Evolutionary conservation across 2,113 vertebrate species (phyloP), one percentile per base, ranked within the genome.

Genomic region (Zosterops lateralis): DNA sequence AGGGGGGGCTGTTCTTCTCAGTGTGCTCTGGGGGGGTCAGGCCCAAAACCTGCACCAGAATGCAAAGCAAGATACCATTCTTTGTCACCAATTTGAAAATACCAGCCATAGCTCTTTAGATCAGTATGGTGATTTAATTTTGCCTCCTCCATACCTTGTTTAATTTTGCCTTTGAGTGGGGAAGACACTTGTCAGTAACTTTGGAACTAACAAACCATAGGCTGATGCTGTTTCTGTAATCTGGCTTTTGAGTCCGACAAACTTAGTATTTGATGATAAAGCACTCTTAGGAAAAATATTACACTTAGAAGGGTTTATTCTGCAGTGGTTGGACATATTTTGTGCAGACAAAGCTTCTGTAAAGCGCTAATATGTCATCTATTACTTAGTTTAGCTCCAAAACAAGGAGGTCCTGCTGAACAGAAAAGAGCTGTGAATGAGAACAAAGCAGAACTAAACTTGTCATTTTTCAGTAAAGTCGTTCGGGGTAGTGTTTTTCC

Each of bases 121-220:
- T 40, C 9, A 29, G 7, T 31, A 25, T 0, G 0, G 6, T 20
- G 14, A 53, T 58, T 89, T 47, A 47, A 29, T 36, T 83, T 80
- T 76, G 18, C 32, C 4, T 12, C n/a, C n/a, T 40, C 60, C 54
- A 61, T 36, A 53, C 18, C 24, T 61, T 18, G 14, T 66, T 85
- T 47, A 62, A 22, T 25, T 84, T 79, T 79, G 17, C 16, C 7
- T 13, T n/a, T 40, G 26, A 61, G 36, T 17, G 22, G 24, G 84
- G 61, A 78, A 78, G 19, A 22, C 22, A 44, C 20, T 40, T 51
- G 22, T 22, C 2, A 2, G 53, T 48, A 84, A 2, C 51, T 73
- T 68, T 15, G 44, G 26, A 77, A 67, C 42, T 61, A 57, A 42
- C 0, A 0, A 17, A 24, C 12, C 0, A 0, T 11, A 31, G 53